Evolutionary conservation across 2,888 invertebrate species (phyloP).

Genomic region (Amiota mariae): DNA sequence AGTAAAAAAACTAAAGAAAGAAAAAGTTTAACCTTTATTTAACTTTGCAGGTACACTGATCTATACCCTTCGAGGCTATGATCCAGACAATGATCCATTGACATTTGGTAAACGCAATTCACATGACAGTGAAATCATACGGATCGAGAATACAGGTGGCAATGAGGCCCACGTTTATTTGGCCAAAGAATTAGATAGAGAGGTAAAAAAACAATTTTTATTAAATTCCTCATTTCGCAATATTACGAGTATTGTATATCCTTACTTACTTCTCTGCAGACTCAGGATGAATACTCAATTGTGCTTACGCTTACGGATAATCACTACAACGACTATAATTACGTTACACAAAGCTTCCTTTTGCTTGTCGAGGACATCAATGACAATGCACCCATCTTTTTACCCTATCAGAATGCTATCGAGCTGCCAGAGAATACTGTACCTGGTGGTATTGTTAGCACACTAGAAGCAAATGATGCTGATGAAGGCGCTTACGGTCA

Average conservation of each 20-base stretch:
- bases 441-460: conserved; percentile 81
- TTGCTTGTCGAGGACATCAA: conserved; percentile 93
- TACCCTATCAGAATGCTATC: conserved; percentile 87
- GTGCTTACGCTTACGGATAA: conserved; percentile 92
- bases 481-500: conserved; percentile 95
- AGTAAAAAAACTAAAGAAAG: too few species aligned
- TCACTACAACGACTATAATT: conserved; percentile 88
- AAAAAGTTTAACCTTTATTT: not conserved
- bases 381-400: conserved; percentile 91
- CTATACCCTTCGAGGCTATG: conserved; percentile 86
- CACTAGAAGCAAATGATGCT: conserved; percentile 89
- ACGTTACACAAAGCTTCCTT: conserved; percentile 90
- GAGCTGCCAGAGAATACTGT: conserved; percentile 85
- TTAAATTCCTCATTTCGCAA: conserved; percentile 17
- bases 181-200: conserved; percentile 91
- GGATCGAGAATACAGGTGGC: conserved; percentile 85
- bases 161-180: conserved; percentile 91
- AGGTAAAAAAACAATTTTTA: conserved; percentile 76
- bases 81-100: conserved; percentile 89
- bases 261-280: conserved; percentile 74
- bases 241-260: too few species aligned
- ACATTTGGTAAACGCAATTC: conserved; percentile 88
- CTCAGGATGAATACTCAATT: conserved; percentile 89
- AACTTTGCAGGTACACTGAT: conserved; percentile 82
- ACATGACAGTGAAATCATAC: conserved; percentile 86